A percentile compares a stretch with the other conserved stretches of the same genome.
Conservation (phyloP, 2,113 vertebrate species). For the Natator depressus region DNA sequence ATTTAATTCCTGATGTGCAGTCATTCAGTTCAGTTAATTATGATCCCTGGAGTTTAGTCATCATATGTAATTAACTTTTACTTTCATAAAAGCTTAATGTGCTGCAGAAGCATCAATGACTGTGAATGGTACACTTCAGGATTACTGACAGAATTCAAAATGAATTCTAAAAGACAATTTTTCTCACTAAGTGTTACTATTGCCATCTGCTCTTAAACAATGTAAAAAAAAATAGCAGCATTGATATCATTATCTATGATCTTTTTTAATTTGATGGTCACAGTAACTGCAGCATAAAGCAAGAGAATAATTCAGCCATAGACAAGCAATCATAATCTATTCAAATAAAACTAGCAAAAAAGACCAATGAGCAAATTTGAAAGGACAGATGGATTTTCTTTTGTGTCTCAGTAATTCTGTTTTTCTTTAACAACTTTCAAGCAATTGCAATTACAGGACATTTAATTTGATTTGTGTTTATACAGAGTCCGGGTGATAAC, state of each 20-base stretch:
- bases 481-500: background rate
- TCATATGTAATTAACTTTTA: slow-evolving; percentile 94
- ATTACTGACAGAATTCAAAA: slow-evolving; percentile 83
- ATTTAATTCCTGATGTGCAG: slow-evolving; percentile 94
- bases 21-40: slow-evolving; percentile 90
- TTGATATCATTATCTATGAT: background rate
- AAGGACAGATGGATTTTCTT: background rate
- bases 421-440: background rate
- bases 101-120: slow-evolving; percentile 67
- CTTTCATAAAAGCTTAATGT: slow-evolving; percentile 93
- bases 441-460: background rate
- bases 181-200: slow-evolving; percentile 52
- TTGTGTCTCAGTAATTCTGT: background rate
- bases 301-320: background rate
- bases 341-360: slow-evolving; percentile 21
- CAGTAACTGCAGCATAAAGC: background rate
- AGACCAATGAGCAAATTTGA: background rate
- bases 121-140: slow-evolving; percentile 77
- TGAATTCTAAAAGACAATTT: slow-evolving; percentile 75
- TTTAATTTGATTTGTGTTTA: background rate
- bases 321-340: slow-evolving; percentile 5
- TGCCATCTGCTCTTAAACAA: slow-evolving; percentile 72
- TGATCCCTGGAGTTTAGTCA: slow-evolving; percentile 91
- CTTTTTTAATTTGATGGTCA: background rate
- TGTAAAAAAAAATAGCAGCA: background rate